A percentile compares a stretch with the other conserved stretches of the same genome.
These are phyloP conservation scores for Bombus waltoni DNA, from an alignment of 1,140 invertebrate species.

Conservation along the genomic window DNA sequence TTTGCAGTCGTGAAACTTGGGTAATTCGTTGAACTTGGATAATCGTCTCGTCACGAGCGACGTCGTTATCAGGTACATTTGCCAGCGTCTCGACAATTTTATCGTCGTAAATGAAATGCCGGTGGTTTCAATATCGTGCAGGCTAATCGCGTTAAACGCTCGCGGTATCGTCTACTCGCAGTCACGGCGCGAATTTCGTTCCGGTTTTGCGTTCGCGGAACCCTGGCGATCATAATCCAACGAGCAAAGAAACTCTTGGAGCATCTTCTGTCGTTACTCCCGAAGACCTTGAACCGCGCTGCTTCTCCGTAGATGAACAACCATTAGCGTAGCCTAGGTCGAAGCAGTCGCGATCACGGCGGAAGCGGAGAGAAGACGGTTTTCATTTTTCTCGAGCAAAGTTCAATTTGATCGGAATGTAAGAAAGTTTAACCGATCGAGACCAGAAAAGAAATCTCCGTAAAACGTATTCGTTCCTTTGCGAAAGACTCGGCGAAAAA, in stretches of 20 bases:
- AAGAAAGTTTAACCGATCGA: too few species aligned
- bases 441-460: too few species aligned
- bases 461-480: too few species aligned
- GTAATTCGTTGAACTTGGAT: too few species aligned
- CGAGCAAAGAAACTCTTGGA: conserved; percentile 9
- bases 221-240: background rate
- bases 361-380: too few species aligned
- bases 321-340: background rate
- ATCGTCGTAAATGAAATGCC: background rate
- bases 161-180: background rate
- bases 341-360: background rate
- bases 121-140: background rate
- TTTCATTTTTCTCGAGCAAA: too few species aligned
- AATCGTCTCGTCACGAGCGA: background rate
- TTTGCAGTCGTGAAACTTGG: too few species aligned
- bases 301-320: background rate
- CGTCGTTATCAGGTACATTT: background rate
- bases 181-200: background rate
- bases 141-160: background rate
- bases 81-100: background rate
- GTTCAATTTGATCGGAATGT: too few species aligned
- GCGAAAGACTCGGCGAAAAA: background rate
- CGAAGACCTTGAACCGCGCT: conserved; percentile 27
- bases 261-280: background rate
- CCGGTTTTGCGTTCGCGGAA: background rate